Evolutionary conservation across 2,797 vertebrate species (phyloP), one percentile per base, ranked within the genome.

Genomic region (Jordanella pulchra): DNA sequence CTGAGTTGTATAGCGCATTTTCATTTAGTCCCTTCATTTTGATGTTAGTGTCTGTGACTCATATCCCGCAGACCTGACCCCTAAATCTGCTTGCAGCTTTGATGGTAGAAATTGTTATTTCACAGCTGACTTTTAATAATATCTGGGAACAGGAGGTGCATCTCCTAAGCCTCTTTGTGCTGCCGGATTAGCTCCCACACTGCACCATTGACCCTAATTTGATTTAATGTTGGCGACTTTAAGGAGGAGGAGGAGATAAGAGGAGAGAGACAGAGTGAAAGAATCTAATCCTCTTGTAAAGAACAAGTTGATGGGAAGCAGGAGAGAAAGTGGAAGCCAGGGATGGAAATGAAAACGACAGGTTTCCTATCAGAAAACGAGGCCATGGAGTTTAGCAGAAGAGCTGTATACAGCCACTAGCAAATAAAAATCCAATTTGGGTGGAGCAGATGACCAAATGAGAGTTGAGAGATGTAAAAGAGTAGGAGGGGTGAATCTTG

Each of bases 191-290:
- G 89, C 91, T 92, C 89, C 88, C 89, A 92, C 85, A 83, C 90
- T 84, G 92, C 93, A 92, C 91, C 93, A 89, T 88, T 93, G 93
- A 94, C 91, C 92, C 89, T 95, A 92, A 94, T 95, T 94, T 94
- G 90, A 95, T 94, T 94, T 94, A 94, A 94, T 92, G 89, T 91
- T 92, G 90, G 87, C 45, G 87, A 93, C 88, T 94, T 93, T 91
- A 89, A 93, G 90, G 75, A 91, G 87, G 87, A 86, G 80, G 72
- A 87, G 80, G 75, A 77, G 77, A 74, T 81, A 55, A 79, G 85
- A 83, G 83, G 72, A 85, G 84, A 85, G 84, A 86, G 63, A 84
- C 71, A 79, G 83, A 88, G 77, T 71, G 75, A 84, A 77, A 84
- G 84, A 88, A 90, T 93, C 89, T 93, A 93, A 93, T 94, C 92